phyloP scores from a whole-genome alignment of 1,140 invertebrate genomes.

The Leptinotarsa defecta region DNA sequence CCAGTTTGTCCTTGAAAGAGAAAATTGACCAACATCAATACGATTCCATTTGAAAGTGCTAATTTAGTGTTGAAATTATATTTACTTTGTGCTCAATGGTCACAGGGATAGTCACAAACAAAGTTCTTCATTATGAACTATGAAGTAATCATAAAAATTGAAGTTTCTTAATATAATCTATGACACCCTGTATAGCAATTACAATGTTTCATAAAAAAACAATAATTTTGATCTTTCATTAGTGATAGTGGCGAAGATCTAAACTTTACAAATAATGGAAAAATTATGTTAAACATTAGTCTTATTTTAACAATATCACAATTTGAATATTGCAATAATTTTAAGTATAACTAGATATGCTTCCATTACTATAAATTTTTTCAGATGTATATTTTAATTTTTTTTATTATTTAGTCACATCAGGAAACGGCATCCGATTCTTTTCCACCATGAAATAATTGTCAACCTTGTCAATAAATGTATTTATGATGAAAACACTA shows the following conservation, averaged over 20 bases:
- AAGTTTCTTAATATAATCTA: conserved; percentile 6
- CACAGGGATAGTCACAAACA: neutral
- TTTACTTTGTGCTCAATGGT: conserved; percentile 37
- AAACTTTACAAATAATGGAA: conserved; percentile 53
- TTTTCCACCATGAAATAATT: too few relatives aligned
- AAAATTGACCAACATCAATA: too few relatives aligned
- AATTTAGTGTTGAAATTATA: conserved; percentile 24
- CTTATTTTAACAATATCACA: conserved; percentile 57
- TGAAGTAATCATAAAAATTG: neutral
- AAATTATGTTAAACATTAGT: conserved; percentile 52
- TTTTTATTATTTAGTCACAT: conserved; percentile 12
- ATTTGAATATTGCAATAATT: conserved; percentile 57
- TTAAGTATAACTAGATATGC: conserved; percentile 54
- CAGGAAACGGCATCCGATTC: neutral
- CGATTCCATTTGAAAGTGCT: too few relatives aligned
- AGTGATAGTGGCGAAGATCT: conserved; percentile 48
- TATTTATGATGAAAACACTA: too few relatives aligned
- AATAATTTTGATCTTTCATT: conserved; percentile 31
- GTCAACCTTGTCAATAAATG: too few relatives aligned
- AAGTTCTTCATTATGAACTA: neutral
- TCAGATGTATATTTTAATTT: neutral
- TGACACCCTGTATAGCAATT: conserved; percentile 17
- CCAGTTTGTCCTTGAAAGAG: too few relatives aligned
- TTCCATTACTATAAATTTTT: conserved; percentile 37
- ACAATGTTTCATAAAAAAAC: conserved; percentile 19